A percentile compares a stretch with the other conserved stretches of the same genome.
phyloP scores from a whole-genome alignment of 2,113 vertebrate species.

The Aegithalos caudatus region DNA sequence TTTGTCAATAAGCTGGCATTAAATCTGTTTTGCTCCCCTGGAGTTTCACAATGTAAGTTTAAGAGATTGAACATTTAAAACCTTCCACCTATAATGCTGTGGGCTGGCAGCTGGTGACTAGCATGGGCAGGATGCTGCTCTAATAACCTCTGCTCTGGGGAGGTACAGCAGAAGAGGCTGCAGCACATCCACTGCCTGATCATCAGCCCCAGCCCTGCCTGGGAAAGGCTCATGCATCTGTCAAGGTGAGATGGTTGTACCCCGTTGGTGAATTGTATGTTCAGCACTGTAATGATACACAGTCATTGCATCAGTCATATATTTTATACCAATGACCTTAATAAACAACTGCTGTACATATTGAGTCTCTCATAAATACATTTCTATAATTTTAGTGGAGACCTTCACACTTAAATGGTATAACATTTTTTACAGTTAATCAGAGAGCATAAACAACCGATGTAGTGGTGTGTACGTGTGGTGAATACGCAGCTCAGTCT shows the following conservation, averaged over 20 bases:
- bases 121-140: fast-evolving
- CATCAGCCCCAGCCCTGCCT: not conserved
- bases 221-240: not conserved
- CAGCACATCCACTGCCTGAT: not conserved
- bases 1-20: not conserved
- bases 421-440: slow-evolving; percentile 51
- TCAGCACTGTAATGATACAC: not conserved
- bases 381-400: slow-evolving; percentile 51
- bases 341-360: slow-evolving; percentile 46
- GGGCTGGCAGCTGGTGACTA: not conserved
- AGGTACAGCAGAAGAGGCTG: not conserved
- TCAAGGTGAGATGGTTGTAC: not conserved
- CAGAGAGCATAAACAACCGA: slow-evolving; percentile 15
- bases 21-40: not conserved
- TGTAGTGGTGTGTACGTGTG: not conserved
- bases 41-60: not conserved
- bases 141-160: not conserved
- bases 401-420: slow-evolving; percentile 47
- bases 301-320: not conserved
- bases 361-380: slow-evolving; percentile 35
- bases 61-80: not conserved
- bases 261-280: not conserved
- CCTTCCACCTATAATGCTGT: not conserved
- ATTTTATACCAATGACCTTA: slow-evolving; percentile 56
- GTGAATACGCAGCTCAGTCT: not conserved